Base-by-base conservation (phyloP, 2,113 vertebrate genomes). In the Poeciliopsis retropinna region DNA sequence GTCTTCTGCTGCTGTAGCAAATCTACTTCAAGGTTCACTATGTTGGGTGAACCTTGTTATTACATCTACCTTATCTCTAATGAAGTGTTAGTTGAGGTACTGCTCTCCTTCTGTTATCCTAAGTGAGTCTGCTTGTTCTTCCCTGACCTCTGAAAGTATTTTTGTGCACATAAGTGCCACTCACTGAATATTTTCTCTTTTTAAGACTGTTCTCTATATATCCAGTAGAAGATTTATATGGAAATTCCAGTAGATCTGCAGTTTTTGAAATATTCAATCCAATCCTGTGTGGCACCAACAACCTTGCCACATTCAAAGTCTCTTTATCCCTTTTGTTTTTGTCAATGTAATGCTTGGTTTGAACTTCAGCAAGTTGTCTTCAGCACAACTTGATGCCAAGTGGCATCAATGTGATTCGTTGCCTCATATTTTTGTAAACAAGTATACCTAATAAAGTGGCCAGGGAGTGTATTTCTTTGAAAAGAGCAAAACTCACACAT, bases 391-490 rank as follows among this genome's bases (percentile, higher is more conserved):
- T 22, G 51, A 54, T 54, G 51, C 51, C 51, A n/a, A 57, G 9
- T 57, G 51, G 22, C 51, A 25, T 57, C 7, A 25, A 25, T 54
- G 8, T 54, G 51, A 54, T 54, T 54, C 6, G 8, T 22, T 54
- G 6, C 22, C 25, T 22, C 51, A 25, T 54, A 8, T 25, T 25
- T 25, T 25, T 25, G 51, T 25, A 19, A 54, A 10, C 15, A 54
- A 6, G 51, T 25, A 7, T 54, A 25, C 51, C 19, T 54, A 54
- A 8, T 25, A 54, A 25, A 54, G 51, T 54, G 22, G 19, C 22
- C 15, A 15, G 29, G n/a, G 6, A 65, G 67, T 66, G 60, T 60
- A 9, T 74, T 73, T 64, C 72, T 68, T 34, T 27, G 41, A 60
- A 39, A 31, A 64, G 31, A 67, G 9, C 44, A 7, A 44, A 72